Conservation (phyloP, 2,888 invertebrate genomes). For the Meiosimyza decipiens region DNA sequence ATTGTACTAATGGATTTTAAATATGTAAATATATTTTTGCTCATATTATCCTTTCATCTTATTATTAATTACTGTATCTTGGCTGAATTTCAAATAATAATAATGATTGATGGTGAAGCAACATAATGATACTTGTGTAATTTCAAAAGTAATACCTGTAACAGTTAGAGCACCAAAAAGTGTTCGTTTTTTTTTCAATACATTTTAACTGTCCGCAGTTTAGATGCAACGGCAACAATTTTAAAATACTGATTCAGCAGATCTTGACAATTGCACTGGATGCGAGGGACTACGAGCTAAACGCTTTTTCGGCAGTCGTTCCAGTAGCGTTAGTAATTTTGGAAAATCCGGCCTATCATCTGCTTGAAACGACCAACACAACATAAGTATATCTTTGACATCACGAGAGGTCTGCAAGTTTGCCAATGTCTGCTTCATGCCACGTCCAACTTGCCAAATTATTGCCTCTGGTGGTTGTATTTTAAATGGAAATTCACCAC, state of each 20-base stretch:
- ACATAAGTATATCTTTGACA: conserved; percentile 97
- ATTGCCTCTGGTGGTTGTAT: conserved; percentile 93
- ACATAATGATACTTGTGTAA: conserved; percentile 21
- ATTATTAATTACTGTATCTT: conserved; percentile 17
- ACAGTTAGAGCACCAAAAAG: conserved; percentile 22
- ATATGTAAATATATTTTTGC: conserved; percentile 1
- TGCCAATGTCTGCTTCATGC: conserved; percentile 94
- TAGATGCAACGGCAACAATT: conserved; percentile 23
- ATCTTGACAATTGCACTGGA: conserved; percentile 95
- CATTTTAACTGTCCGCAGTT: conserved; percentile 1
- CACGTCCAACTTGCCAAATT: conserved; percentile 98
- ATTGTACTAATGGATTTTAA: conserved; percentile 23
- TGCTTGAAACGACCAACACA: conserved; percentile 93
- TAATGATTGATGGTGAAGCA: neutral
- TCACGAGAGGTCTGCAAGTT: conserved; percentile 95
- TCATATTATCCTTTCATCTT: neutral
- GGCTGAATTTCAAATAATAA: neutral
- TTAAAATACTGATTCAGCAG: conserved; percentile 95
- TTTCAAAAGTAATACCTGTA: conserved; percentile 36
- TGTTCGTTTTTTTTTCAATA: neutral
- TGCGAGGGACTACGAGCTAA: conserved; percentile 97
- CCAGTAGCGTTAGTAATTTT: conserved; percentile 83
- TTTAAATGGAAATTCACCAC: conserved; percentile 96
- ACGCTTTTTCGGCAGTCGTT: conserved; percentile 93
- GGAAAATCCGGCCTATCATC: conserved; percentile 92